These are phyloP conservation scores for Amiota minor DNA, from an alignment of 2,888 invertebrate species.

Conservation along the genomic window DNA sequence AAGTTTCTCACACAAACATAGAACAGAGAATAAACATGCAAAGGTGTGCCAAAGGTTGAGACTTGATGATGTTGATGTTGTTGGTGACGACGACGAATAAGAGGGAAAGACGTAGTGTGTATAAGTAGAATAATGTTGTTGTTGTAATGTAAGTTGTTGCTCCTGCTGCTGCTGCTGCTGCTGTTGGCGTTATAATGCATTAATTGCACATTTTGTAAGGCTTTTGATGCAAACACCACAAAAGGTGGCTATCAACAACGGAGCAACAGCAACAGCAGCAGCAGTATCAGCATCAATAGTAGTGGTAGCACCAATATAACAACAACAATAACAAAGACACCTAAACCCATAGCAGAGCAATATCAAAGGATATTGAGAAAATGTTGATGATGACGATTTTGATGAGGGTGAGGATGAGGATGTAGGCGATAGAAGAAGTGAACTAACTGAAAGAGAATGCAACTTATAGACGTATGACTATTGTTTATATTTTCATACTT, in stretches of 20 bases:
- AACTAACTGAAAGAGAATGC: too few relatives aligned
- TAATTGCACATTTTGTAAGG: slow-evolving; percentile 34
- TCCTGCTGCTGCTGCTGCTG: slow-evolving; percentile 6
- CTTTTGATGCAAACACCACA: slow-evolving; percentile 22
- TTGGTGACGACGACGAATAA: background rate
- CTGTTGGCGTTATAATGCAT: slow-evolving; percentile 26
- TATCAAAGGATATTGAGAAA: too few relatives aligned
- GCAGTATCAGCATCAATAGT: background rate
- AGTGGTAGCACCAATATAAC: background rate
- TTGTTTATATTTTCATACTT: slow-evolving; percentile 24
- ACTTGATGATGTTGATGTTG: slow-evolving; percentile 12
- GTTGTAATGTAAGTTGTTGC: background rate
- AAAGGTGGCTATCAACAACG: slow-evolving; percentile 21
- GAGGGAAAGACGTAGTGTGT: too few relatives aligned
- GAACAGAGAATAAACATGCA: slow-evolving; percentile 37
- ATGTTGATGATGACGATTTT: too few relatives aligned
- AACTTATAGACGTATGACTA: background rate
- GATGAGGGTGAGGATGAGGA: too few relatives aligned
- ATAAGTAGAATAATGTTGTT: background rate
- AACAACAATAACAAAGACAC: background rate
- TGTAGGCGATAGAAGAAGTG: too few relatives aligned
- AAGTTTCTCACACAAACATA: slow-evolving; percentile 33
- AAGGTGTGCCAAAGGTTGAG: slow-evolving; percentile 23
- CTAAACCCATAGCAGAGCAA: background rate
- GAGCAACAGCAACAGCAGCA: slow-evolving; percentile 9